Base-by-base conservation (phyloP, 2,888 invertebrate genomes). In the Sisyra nigra region DNA sequence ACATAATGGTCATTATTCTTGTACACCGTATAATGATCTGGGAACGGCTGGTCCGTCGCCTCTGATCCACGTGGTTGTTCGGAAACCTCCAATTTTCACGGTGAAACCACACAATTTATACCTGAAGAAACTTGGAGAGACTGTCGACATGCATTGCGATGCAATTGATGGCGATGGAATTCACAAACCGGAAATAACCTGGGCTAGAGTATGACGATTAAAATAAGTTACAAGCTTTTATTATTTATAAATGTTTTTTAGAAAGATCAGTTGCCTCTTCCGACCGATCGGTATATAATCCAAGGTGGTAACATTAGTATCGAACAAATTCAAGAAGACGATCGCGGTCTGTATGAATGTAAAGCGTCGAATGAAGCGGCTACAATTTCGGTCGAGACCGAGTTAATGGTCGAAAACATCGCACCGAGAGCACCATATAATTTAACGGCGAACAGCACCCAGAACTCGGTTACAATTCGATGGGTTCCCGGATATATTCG, bases 401-500 rank as follows among this genome's bases (percentile, higher is more conserved):
- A 87, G 66, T 66, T 88, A 46, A 73, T 84, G 60, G 80, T 88
- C 38, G 79, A 86, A 66, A 89, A 85, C 58, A 77, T 83, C 41
- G 81, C 88, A 18, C 89, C 91, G n/a, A 79, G 88, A 54, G 88
- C 92, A 11, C 92, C 93, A 1, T 81, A 85, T 63, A 84, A 87
- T 65, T 71, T 94, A 35, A 74, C 80, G 15, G 88, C 86, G 15
- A 76, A 76, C 47, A 76, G 84, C 42, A 74, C 77, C 1, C 68
- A 71, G 47, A 72, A 72, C 51, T 75, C 80, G 42, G 78, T 91
- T 36, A 82, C 80, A 42, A 63, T 93, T 18, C 72, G 75, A 33
- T 93, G 92, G 93, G 69, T 78, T 49, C 85, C 89, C 33, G 87
- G 86, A 40, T 79, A 81, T 56, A 74, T 79, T 50, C 75, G 82